Base-by-base conservation (phyloP, 2,888 invertebrate genomes). In the Mythimna albipuncta region DNA sequence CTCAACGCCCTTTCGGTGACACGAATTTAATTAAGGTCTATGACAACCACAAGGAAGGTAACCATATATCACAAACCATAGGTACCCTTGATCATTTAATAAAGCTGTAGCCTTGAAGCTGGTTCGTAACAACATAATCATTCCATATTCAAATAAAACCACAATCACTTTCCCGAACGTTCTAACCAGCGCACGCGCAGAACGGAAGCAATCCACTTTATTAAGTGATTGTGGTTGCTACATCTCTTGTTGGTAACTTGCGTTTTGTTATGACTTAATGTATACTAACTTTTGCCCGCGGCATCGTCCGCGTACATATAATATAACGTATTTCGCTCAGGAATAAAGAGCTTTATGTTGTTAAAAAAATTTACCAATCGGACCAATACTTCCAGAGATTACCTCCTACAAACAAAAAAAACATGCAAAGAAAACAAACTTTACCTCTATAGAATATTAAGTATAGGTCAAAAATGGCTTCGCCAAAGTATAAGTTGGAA, bases 131-230 rank as follows among this genome's bases (percentile, higher is more conserved):
- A 61, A 3, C 21, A 41, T 38, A 38, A 38, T 52, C 50, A 52
- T 61, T 61, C 21, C 61, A 21, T 41, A 21, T 41, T 38, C 7
- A 41, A 65, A 64, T 55, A 58, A 35, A 59, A 55, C 71, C 9
- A 11, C 32, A 66, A 66, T 65, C 11, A 79, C 62, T 79, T 79
- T 61, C 19, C 11, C 2, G 21, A 50, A 35, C 65, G 63, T 32
- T 35, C 10, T 52, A 52, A 52, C 19, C 63, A 55, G 79, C 68
- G 64, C 78, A 9, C 0, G 61, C 64, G 61, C 57, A 68, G 21
- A 62, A 55, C 63, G 79, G 77, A 80, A 68, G 68, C 77, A 64
- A 62, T 67, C 7, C 26, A 74, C 44, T 64, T 65, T 21, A 67
- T 64, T 61, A 38, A 64, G 79, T 55, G 19, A 54, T 67, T 61